Percentiles rank a stretch among this genome's conserved stretches.
Conservation (phyloP, 2,888 invertebrate species). For the Eupithecia tripunctaria region DNA sequence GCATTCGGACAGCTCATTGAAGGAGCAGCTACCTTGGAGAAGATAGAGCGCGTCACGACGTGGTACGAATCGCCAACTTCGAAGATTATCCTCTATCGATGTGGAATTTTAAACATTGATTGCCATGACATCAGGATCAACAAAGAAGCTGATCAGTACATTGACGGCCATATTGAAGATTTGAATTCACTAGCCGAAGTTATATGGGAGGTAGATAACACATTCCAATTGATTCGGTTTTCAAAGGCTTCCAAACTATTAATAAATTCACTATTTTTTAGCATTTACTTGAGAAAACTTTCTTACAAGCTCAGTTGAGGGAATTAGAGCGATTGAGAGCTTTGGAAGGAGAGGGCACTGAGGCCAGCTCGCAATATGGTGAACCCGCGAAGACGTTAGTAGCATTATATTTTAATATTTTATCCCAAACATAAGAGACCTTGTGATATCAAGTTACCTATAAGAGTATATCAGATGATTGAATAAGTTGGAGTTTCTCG, state of each 20-base stretch:
- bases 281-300: background rate
- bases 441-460: no score
- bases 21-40: conserved; percentile 85
- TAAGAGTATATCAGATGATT: no score
- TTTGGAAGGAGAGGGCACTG: background rate
- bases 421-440: no score
- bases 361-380: background rate
- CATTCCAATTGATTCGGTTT: background rate
- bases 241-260: background rate
- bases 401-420: no score
- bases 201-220: conserved; percentile 60
- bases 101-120: conserved; percentile 71
- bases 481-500: no score
- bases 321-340: background rate
- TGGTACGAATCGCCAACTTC: conserved; percentile 85
- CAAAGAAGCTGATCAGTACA: conserved; percentile 62
- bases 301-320: background rate
- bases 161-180: conserved; percentile 70
- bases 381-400: background rate
- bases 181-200: conserved; percentile 59
- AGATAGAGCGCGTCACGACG: conserved; percentile 85
- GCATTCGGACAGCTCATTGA: conserved; percentile 90
- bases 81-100: conserved; percentile 58
- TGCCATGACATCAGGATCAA: conserved; percentile 69
- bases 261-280: background rate